Conservation (phyloP, 2,113 vertebrate genomes). For the Sarotherodon lohbergeri region DNA sequence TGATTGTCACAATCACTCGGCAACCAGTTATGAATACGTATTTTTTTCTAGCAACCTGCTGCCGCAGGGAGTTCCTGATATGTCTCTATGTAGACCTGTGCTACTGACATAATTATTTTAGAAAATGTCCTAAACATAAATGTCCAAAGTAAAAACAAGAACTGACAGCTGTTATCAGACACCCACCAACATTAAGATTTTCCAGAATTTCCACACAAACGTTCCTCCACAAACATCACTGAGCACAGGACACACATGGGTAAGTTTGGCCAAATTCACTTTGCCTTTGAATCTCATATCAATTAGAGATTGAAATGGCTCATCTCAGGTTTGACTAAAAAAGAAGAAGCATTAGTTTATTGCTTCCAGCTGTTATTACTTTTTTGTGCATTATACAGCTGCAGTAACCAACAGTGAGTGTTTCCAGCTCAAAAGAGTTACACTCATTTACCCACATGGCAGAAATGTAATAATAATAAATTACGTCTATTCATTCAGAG, state of each 20-base stretch:
- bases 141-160: not conserved
- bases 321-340: not conserved
- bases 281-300: not conserved
- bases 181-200: not conserved
- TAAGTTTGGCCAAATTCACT: not conserved
- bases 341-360: not conserved
- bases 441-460: not conserved
- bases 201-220: not conserved
- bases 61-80: not conserved
- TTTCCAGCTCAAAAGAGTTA: not conserved
- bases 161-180: not conserved
- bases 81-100: not conserved
- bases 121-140: not conserved
- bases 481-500: not conserved
- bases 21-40: not conserved
- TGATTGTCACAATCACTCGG: not conserved
- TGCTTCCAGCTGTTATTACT: not conserved
- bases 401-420: not conserved
- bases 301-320: not conserved
- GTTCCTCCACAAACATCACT: not conserved
- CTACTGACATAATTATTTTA: not conserved
- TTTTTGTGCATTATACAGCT: not conserved
- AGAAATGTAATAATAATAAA: not conserved
- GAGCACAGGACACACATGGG: too few relatives aligned
- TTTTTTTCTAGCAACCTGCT: not conserved